Evolutionary conservation across 30 jellyfish, hydroid and myxozoan genomes (phyloP), one percentile per base, ranked within the genome.

Genomic region (Pseudorhiza aurosa): DNA sequence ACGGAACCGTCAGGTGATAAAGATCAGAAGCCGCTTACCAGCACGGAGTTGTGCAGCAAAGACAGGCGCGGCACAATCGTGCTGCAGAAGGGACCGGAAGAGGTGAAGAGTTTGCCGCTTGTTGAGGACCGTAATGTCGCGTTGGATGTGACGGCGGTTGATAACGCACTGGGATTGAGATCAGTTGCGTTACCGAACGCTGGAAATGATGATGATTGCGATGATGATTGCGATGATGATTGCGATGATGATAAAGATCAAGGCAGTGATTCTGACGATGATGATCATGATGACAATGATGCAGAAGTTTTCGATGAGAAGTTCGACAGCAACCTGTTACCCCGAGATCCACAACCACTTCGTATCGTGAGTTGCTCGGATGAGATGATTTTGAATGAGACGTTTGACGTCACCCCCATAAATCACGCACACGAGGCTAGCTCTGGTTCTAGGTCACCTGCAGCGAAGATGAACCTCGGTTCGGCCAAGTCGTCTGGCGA

Each of bases 61-160:
- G 87, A 73, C 35, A 33, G 87, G 75, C 87, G 87, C 62, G 87
- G 72, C 5, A 73, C 87, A 47, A 73, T 73, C 26, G 73, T 73
- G 0, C 14, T 73, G 40, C 75, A 73, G 33, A 73, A 73, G 37
- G 32, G 72, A 47, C 75, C 75, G 5, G 65, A 19, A 7, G 77
- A 73, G 30, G 75, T 53, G 37, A 73, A 19, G 31, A n/a, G 19
- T 33, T 46, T 73, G 65, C 87, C 87, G 24, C 29, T 50, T 8
- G 40, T 73, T 24, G 81, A 24, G 64, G 32, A 18, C 11, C 14
- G 37, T 37, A 4, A 5, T 36, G 62, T 24, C 33, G 17, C 45
- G 15, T 39, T 40, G 15, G 58, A 8, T 64, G 72, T 0, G 31
- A 46, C 26, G 28, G 43, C 58, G 8, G 21, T 5, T 0, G 49